Base-by-base conservation (phyloP, 2,888 invertebrate species). In the Elgonia sp. region DNA sequence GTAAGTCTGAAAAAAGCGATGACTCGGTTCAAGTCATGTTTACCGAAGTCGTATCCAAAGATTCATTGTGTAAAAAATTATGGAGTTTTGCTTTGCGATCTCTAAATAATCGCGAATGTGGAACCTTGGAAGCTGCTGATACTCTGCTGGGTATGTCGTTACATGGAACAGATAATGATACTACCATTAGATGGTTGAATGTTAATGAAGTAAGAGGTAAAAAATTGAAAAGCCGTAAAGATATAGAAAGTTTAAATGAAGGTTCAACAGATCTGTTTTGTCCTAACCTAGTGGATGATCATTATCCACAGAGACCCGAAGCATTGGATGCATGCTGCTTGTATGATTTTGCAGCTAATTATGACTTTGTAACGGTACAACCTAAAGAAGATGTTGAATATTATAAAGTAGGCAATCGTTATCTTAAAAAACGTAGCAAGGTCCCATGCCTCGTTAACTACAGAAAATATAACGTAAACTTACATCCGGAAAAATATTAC, bases 151-250 rank as follows among this genome's bases (percentile, higher is more conserved):
- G 92, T n/a, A 89, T 92, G 69, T 84, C 93, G 16, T 89, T 93
- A 60, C 91, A 91, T 84, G 93, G 92, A 42, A 93, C 92, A 4
- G 93, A 93, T 89, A 80, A 91, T 7, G 39, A 85, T 8, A 93
- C 93, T 53, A 92, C 91, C 40, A 92, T 93, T 67, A 87, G 91
- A 89, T 94, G 93, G 93, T 73, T 94, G 62, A 91, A 92, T 81
- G 87, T 92, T 6, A 85, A 85, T 65, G 69, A 79, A 21, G 57
- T 88, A 20, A 57, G 89, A 53, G 86, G 63, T 55, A 55, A 55
- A 55, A 55, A 55, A 14, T 55, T 55, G n/a, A 55, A 55, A 18
- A 53, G 18, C n/a, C 67, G 20, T 18, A 29, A 82, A 70, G 72
- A 89, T 75, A 83, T 40, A 14, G 21, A 57, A 57, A 21, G 8